Conservation (phyloP, 1,140 invertebrate species). For the Propsilocerus akamusi region DNA sequence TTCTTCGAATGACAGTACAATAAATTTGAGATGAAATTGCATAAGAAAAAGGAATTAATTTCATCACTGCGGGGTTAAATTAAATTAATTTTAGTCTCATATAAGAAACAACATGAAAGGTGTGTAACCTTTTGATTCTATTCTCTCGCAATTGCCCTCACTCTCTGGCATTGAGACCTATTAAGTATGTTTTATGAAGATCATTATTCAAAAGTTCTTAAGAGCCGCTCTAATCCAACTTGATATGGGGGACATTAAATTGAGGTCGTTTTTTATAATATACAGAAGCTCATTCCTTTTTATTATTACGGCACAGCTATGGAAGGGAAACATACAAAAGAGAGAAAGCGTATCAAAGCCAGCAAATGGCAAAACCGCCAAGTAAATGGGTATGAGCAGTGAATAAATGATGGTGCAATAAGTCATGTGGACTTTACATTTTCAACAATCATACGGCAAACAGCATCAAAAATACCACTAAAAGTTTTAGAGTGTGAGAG, state of each 20-base stretch:
- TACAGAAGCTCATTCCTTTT: background rate
- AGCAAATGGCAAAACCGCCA: background rate
- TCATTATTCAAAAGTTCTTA: conserved; percentile 2
- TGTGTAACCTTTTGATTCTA: background rate
- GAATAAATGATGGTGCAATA: conserved; percentile 1
- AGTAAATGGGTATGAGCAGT: background rate
- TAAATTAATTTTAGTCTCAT: too few species aligned
- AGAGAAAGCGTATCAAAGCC: background rate
- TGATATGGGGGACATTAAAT: background rate
- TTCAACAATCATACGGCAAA: background rate
- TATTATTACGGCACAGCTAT: conserved; percentile 2
- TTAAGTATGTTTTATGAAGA: conserved; percentile 3
- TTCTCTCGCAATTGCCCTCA: too few species aligned
- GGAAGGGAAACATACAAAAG: background rate
- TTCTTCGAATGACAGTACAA: too few species aligned
- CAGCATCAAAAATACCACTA: background rate
- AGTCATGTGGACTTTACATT: conserved; percentile 1
- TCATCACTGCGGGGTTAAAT: too few species aligned
- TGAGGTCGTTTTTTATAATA: conserved; percentile 4
- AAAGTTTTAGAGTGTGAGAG: too few species aligned
- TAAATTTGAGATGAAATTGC: too few species aligned
- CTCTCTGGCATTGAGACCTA: background rate
- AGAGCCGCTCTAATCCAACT: background rate
- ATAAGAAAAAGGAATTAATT: too few species aligned
- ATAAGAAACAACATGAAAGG: background rate